Conservation (phyloP, 37 sponge, comb jelly and placozoan species). For the Eunapius fragilis region DNA sequence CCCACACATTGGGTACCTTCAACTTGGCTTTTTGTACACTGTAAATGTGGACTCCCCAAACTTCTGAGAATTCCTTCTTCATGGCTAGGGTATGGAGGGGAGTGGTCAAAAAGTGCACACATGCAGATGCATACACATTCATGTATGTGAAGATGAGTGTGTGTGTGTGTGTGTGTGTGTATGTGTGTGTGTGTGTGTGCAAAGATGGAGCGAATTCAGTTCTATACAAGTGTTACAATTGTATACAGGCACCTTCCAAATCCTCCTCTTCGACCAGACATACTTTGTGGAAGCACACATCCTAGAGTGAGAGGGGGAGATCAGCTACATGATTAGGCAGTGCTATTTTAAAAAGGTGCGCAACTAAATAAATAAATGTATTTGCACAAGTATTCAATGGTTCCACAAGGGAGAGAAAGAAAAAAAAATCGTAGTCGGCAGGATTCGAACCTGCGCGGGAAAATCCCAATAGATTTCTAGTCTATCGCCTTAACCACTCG, state of each 20-base stretch:
- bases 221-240: too few species aligned
- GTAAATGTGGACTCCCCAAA: conserved; percentile 53
- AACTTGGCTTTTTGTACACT: conserved; percentile 51
- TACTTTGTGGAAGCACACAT: conserved; percentile 8
- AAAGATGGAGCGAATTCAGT: too few species aligned
- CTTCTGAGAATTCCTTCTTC: conserved; percentile 26
- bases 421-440: not conserved
- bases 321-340: too few species aligned
- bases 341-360: not conserved
- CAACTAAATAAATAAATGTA: too few species aligned
- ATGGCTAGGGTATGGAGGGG: conserved; percentile 15
- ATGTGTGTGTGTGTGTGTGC: too few species aligned
- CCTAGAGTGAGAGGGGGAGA: too few species aligned
- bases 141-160: too few species aligned
- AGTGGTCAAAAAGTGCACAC: too few species aligned
- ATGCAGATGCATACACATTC: too few species aligned
- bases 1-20: too few species aligned
- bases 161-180: too few species aligned
- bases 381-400: not conserved
- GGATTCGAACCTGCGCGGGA: not conserved
- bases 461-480: not conserved
- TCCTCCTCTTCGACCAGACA: conserved; percentile 43
- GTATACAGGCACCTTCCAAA: conserved; percentile 37
- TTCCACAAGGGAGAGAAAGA: not conserved
- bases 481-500: not conserved